Base-by-base conservation (phyloP, 2,113 vertebrate species). In the Carettochelys insculpta region DNA sequence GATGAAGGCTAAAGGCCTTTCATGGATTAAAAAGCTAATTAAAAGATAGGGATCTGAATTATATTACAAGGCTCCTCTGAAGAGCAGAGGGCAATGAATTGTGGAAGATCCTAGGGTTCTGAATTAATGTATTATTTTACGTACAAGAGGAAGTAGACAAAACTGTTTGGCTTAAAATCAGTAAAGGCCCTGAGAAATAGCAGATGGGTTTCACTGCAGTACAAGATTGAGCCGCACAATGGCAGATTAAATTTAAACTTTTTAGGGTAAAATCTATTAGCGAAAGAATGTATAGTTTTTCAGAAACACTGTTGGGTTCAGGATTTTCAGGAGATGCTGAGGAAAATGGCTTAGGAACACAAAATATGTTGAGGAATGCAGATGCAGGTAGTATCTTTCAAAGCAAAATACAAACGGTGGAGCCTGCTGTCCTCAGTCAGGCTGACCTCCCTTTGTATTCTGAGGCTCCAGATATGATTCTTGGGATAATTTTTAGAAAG, bases 41-140 rank as follows among this genome's bases (percentile, higher is more conserved):
- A 89, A 87, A 43, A 81, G 53, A 73, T 54, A 95, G 82, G 82
- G 90, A 88, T 92, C 51, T 83, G 80, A 90, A 78, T 86, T 93
- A 50, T 82, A 52, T 86, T 56, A 89, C 91, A 83, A 45, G n/a
- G 11, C 48, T 88, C 6, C 29, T 90, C 27, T 76, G 47, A 43
- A 90, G 95, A 93, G 77, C 34, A 53, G 29, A 48, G 85, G 79
- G 82, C 90, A 81, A 34, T 45, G 79, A 80, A 82, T n/a, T 90
- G 14, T 41, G 83, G 17, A 50, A 71, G 7, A 14, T 86, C 68
- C 29, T 75, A 1, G 82, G 94, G 56, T 77, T 89, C 76, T 31
- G 27, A 56, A 22, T 50, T 91, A 82, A 91, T 80, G 27, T 5
- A 77, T 71, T 50, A 61, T 86, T 89, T 50, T 82, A 77, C 65